Evolutionary conservation across 2,888 invertebrate genomes (phyloP), one percentile per base, ranked within the genome.

Genomic region (Abrostola tripartita): DNA sequence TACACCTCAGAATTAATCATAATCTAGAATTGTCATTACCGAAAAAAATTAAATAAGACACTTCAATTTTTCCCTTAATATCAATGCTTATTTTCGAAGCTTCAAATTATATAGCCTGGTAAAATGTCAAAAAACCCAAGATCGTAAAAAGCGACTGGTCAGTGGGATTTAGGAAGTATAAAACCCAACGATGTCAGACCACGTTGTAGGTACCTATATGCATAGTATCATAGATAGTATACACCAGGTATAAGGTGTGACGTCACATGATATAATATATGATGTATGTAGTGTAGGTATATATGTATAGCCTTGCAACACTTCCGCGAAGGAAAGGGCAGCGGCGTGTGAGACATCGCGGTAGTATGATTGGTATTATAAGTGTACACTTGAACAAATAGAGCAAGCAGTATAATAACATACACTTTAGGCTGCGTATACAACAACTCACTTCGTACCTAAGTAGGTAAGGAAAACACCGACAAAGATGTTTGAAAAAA

Each of bases 241-340:
- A 52, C 63, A 49, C 64, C 74, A 79, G 65, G 71, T 71, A 71
- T 54, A 55, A 61, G 74, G 80, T 78, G 65, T 79, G 77, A 77
- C 80, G 74, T 77, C 74, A 63, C 40, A 50, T 77, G 61, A 11
- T 8, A 5, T 11, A n/a, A n/a, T 41, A 24, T 24, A 24, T 41
- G 9, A 40, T 9, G 8, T 40, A 40, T 6, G 40, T 40, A 40
- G 10, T 6, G 40, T 40, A 40, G 10, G 40, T 41, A 40, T 40
- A 40, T 70, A 42, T 24, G 53, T 38, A 35, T 40, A 68, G 10
- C 78, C 78, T 79, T 71, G 74, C 71, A 36, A 74, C 24, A 71
- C 58, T 79, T 78, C 80, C 77, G 80, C 44, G 68, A 64, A 59
- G 53, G 65, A 71, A 68, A 78, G 78, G 65, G 62, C 77, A 72